phyloP scores from a whole-genome alignment of 2,888 invertebrate genomes.

The Pinctada fucata region DNA sequence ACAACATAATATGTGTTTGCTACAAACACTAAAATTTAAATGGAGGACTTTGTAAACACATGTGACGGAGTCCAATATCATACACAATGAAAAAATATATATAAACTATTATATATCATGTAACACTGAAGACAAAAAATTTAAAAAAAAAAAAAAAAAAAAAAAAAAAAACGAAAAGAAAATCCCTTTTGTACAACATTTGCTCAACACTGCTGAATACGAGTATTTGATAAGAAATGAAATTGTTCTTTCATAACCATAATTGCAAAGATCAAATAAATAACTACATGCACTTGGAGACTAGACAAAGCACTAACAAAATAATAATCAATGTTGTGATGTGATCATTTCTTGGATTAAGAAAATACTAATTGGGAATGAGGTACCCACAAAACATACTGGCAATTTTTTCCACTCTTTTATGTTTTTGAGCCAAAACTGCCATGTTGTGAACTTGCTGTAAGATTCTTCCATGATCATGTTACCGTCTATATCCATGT shows the following conservation, averaged over 20 bases:
- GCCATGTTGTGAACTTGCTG: no score
- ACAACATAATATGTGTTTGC: no score
- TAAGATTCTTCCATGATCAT: no score
- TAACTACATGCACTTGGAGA: background rate
- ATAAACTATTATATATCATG: no score
- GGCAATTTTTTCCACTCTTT: background rate
- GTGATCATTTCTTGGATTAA: constrained; percentile 1
- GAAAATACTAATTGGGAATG: background rate
- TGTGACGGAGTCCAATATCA: no score
- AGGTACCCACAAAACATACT: background rate
- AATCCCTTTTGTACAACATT: background rate
- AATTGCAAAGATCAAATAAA: background rate
- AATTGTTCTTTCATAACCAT: no score
- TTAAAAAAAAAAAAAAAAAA: background rate
- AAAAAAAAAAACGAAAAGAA: background rate
- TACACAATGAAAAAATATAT: no score
- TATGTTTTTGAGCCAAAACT: background rate
- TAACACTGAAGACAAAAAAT: no score
- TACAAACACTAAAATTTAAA: no score
- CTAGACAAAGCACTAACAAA: constrained; percentile 1
- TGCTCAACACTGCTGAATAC: background rate
- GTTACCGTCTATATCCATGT: no score
- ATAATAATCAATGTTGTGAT: background rate
- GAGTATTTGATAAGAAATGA: background rate
- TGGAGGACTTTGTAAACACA: no score